Evolutionary conservation across 2,113 vertebrate genomes (phyloP).

Genomic region (Holacanthus passer): DNA sequence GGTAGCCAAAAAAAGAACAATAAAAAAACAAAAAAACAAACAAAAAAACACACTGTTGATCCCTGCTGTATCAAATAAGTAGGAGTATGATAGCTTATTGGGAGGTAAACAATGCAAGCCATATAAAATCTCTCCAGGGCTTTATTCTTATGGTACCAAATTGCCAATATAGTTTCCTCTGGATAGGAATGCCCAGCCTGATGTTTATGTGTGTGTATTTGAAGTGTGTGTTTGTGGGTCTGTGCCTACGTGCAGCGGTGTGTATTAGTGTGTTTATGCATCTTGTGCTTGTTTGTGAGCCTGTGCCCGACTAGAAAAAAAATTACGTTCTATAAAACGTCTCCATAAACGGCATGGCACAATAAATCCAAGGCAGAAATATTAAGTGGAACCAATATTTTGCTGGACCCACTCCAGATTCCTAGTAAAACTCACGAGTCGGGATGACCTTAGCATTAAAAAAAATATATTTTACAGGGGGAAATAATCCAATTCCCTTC

Average conservation of each 20-base stretch:
- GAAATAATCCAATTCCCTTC: constrained; percentile 67
- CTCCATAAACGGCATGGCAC: constrained; percentile 61
- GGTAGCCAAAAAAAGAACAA: constrained; percentile 38
- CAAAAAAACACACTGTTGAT: constrained; percentile 36
- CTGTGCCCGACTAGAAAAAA: constrained; percentile 48
- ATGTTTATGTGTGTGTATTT: constrained; percentile 47
- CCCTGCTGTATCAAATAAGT: constrained; percentile 58
- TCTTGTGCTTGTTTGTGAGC: constrained; percentile 49
- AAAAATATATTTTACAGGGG: constrained; percentile 66
- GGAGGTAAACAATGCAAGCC: constrained; percentile 61
- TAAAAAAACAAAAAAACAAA: constrained; percentile 36
- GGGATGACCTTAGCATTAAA: constrained; percentile 72
- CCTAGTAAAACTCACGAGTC: constrained; percentile 63
- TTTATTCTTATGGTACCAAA: constrained; percentile 60
- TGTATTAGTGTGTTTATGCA: constrained; percentile 32
- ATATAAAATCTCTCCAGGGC: constrained; percentile 63
- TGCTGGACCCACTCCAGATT: constrained; percentile 62
- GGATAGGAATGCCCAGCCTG: constrained; percentile 39
- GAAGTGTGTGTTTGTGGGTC: constrained; percentile 27
- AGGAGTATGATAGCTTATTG: constrained; percentile 58
- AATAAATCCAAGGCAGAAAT: constrained; percentile 69
- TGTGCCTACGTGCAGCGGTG: not conserved
- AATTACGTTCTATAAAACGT: constrained; percentile 63
- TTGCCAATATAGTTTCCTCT: constrained; percentile 65
- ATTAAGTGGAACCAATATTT: constrained; percentile 72